These are phyloP conservation scores for Melipona quadrifasciata DNA, from an alignment of 1,140 invertebrate genomes.

Conservation along the genomic window DNA sequence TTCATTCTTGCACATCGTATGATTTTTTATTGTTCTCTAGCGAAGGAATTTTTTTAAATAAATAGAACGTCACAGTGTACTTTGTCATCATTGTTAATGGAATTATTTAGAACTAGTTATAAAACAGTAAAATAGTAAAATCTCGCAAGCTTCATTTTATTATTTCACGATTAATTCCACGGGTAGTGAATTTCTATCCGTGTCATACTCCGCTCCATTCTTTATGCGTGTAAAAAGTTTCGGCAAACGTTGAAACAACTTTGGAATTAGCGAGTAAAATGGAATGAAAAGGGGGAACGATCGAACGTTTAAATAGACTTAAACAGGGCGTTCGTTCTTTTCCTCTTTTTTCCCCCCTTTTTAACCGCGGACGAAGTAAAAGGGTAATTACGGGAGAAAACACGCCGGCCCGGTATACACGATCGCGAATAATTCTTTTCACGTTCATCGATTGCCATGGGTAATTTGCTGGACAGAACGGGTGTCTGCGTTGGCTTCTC, in stretches of 20 bases:
- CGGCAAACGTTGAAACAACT: neutral
- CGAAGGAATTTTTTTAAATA: too few species aligned
- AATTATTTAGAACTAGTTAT: too few species aligned
- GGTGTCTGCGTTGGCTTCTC: neutral
- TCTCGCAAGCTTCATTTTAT: neutral
- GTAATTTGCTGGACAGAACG: conserved; percentile 41
- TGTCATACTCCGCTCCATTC: neutral
- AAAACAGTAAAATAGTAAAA: too few species aligned
- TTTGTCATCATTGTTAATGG: too few species aligned
- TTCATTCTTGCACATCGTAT: too few species aligned
- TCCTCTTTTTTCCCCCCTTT: neutral
- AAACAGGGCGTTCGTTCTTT: neutral
- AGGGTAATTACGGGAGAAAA: conserved; percentile 24
- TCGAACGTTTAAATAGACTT: conserved; percentile 10
- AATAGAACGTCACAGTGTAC: too few species aligned
- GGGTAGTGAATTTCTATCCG: neutral
- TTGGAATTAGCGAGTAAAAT: neutral
- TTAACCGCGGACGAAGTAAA: neutral
- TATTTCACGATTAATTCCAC: neutral
- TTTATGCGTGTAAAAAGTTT: neutral
- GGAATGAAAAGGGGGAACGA: neutral
- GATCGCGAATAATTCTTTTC: conserved; percentile 49
- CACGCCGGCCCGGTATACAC: conserved; percentile 14
- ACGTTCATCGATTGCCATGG: conserved; percentile 44
- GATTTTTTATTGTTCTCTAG: too few species aligned